Evolutionary conservation across 2,113 vertebrate species (phyloP).

Genomic region (Caloenas nicobarica): DNA sequence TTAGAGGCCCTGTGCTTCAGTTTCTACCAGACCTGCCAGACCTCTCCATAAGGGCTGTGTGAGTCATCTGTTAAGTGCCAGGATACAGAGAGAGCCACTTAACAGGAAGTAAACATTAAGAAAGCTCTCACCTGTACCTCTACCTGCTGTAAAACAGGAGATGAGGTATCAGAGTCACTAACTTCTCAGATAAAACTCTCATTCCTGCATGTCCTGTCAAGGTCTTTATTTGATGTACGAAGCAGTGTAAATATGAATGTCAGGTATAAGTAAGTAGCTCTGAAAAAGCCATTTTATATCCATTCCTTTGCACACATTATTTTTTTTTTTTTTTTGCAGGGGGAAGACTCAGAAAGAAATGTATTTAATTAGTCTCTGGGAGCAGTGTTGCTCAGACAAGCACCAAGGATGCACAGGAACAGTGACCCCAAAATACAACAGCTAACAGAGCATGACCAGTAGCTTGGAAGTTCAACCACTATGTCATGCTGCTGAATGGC

Average conservation of each 20-base stretch:
- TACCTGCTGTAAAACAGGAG: background rate
- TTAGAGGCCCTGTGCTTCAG: background rate
- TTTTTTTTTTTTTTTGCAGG: background rate
- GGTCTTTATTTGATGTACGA: background rate
- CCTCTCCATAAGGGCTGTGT: background rate
- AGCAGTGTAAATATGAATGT: background rate
- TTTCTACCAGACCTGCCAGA: background rate
- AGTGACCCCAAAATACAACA: background rate
- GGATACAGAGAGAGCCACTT: background rate
- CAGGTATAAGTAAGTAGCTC: background rate
- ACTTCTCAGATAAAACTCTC: background rate
- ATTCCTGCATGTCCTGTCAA: background rate
- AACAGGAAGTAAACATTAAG: background rate
- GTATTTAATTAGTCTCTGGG: background rate
- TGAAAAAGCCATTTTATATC: background rate
- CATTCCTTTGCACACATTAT: background rate
- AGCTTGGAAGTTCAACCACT: background rate
- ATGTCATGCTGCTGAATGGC: background rate
- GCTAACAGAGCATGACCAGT: background rate
- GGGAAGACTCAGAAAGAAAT: background rate
- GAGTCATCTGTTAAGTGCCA: background rate
- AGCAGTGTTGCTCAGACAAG: background rate
- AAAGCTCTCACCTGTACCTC: background rate
- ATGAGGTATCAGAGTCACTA: background rate
- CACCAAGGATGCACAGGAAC: background rate